A percentile compares a stretch with the other conserved stretches of the same genome.
These are phyloP conservation scores for Falco biarmicus DNA, from an alignment of 2,797 vertebrate species.

Conservation along the genomic window DNA sequence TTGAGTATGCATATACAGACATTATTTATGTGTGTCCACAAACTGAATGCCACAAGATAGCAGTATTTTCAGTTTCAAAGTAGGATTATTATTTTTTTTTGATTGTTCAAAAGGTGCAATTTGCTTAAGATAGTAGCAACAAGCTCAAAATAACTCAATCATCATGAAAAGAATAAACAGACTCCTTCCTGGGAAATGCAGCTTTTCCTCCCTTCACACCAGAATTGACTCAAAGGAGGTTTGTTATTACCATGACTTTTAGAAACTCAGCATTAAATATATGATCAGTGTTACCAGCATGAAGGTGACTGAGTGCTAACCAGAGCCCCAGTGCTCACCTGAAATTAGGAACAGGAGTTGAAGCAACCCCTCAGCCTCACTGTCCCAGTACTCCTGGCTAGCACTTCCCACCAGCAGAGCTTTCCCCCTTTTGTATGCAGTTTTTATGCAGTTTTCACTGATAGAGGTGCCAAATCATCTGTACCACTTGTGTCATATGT, in stretches of 20 bases:
- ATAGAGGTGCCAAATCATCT: neutral
- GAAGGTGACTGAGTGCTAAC: neutral
- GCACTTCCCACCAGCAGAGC: neutral
- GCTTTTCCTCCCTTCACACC: neutral
- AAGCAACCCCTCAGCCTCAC: neutral
- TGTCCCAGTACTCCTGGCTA: neutral
- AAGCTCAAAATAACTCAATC: neutral
- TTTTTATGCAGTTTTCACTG: neutral
- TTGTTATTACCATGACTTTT: neutral
- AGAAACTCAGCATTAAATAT: neutral
- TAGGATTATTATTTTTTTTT: neutral
- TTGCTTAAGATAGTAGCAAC: neutral
- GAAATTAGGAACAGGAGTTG: neutral
- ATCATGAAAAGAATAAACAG: neutral
- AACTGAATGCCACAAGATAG: neutral
- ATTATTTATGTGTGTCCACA: neutral
- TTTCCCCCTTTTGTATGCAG: neutral
- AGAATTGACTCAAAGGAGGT: neutral
- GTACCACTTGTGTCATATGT: fast-evolving
- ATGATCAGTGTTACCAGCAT: fast-evolving
- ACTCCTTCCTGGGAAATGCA: neutral
- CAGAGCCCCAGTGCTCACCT: neutral
- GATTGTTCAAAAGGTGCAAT: neutral
- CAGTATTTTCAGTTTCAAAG: neutral
- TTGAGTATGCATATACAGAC: neutral